These are phyloP conservation scores for Henricia sp. DNA, from an alignment of 53 echinoderm and acorn worm genomes.

Conservation along the genomic window DNA sequence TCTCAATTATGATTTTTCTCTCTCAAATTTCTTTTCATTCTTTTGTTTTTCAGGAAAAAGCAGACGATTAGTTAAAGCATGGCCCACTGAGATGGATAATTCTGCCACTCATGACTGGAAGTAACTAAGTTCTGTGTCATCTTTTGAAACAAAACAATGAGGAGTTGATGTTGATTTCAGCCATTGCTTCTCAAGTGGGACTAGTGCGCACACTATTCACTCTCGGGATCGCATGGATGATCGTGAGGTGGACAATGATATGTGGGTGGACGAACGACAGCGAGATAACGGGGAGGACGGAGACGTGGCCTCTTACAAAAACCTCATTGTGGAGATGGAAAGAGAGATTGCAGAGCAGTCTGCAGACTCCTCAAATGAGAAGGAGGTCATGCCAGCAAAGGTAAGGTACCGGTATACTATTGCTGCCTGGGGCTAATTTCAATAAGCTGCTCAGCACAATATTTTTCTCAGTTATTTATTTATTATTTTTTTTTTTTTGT, in stretches of 20 bases:
- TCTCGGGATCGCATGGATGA: slow-evolving; percentile 30
- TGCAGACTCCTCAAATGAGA: not conserved
- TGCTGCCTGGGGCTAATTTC: too few relatives aligned
- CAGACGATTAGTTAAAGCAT: too few relatives aligned
- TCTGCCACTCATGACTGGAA: too few relatives aligned
- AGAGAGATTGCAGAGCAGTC: slow-evolving; percentile 61
- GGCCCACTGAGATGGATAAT: too few relatives aligned
- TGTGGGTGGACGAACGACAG: slow-evolving; percentile 19
- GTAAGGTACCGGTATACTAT: too few relatives aligned
- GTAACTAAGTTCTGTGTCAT: too few relatives aligned
- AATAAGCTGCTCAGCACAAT: too few relatives aligned
- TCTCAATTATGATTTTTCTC: too few relatives aligned
- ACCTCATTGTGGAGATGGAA: slow-evolving; percentile 78
- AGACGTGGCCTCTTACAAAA: slow-evolving; percentile 71
- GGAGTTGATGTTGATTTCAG: not conserved
- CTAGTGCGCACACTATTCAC: slow-evolving; percentile 21
- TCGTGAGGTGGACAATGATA: slow-evolving; percentile 30
- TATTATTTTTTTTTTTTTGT: too few relatives aligned
- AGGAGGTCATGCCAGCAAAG: not conserved
- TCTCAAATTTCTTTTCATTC: too few relatives aligned
- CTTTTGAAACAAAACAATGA: not conserved
- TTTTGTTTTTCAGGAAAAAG: too few relatives aligned
- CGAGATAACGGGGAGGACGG: slow-evolving; percentile 44
- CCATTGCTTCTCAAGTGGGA: slow-evolving; percentile 26
- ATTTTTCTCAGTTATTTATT: too few relatives aligned